Evolutionary conservation across 2,888 invertebrate genomes (phyloP).

Genomic region (Phalera bucephala): DNA sequence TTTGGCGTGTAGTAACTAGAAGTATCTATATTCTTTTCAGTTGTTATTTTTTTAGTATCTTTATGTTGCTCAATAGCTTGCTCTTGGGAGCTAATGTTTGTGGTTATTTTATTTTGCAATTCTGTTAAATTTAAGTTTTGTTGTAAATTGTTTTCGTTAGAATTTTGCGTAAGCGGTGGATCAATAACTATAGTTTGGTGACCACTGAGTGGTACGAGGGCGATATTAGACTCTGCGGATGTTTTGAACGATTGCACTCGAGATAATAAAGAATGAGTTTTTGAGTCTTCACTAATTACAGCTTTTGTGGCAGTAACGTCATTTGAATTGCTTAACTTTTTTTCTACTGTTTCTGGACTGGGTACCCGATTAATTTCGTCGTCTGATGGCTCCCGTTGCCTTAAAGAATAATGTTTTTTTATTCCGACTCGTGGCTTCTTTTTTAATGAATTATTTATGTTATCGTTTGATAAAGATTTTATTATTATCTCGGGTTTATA

Average conservation of each 20-base stretch:
- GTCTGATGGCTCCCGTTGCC: constrained; percentile 72
- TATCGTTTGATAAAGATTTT: constrained; percentile 70
- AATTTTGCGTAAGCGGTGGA: constrained; percentile 61
- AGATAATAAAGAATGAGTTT: constrained; percentile 61
- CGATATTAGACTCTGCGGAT: constrained; percentile 71
- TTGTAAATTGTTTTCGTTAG: constrained; percentile 27
- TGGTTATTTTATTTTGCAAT: constrained; percentile 12
- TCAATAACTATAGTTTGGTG: constrained; percentile 80
- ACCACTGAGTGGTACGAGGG: constrained; percentile 75
- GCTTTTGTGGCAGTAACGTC: constrained; percentile 20
- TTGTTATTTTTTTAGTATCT: constrained; percentile 28
- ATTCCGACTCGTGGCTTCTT: constrained; percentile 52
- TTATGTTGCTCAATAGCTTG: constrained; percentile 30
- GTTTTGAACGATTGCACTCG: constrained; percentile 77
- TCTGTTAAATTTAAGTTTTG: constrained; percentile 16
- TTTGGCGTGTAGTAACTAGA: constrained; percentile 59
- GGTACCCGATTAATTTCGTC: constrained; percentile 63
- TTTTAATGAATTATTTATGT: constrained; percentile 51
- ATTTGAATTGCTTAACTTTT: constrained; percentile 35
- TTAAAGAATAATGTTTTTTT: constrained; percentile 76
- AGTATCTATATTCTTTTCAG: constrained; percentile 49
- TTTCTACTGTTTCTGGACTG: constrained; percentile 64
- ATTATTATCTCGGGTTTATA: constrained; percentile 58
- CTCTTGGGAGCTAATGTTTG: constrained; percentile 17
- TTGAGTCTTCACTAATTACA: constrained; percentile 42